Base-by-base conservation (phyloP, 2,113 vertebrate genomes). In the Fukomys damarensis region DNA sequence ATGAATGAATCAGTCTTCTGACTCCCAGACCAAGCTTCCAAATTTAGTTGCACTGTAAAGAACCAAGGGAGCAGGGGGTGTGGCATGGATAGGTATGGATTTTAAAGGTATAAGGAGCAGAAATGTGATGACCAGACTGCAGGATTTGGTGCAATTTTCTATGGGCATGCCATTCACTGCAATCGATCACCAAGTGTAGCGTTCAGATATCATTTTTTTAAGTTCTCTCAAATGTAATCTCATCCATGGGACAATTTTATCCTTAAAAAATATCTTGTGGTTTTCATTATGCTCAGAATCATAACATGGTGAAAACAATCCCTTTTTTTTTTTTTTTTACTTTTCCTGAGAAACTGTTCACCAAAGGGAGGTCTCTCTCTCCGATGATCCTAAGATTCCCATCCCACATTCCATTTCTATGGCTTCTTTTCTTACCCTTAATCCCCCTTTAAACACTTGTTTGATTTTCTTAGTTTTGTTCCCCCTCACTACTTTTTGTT, bases 271-370 rank as follows among this genome's bases (percentile, higher is more conserved):
- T 77, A 81, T 1, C 46, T 1, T 63, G 26, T 74, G 19, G 2
- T 72, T 61, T 95, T 85, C 26, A 2, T 58, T 92, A 65, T 43
- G 16, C 54, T 87, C 52, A 61, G 19, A 38, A 76, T 90, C 56
- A 95, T 54, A 81, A 3, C 43, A 88, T 30, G 2, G 2, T 56
- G 63, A 56, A 96, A 93, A 70, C 16, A 84, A 10, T 20, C 70
- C 46, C 58, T 58, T 58, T 86, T 7, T 68, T 35, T 94, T 38
- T 92, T 22, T n/a, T 58, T 58, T 86, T 7, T 68, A 28, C 32
- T 90, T 94, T 94, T 79, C 30, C 24, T 86, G 81, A 94, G 58
- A 85, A 93, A 72, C 3, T 72, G 4, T 10, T 43, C 95, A 22
- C 49, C 77, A 30, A 52, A 84, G n/a, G 35, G 70, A 84, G 56